A percentile compares a stretch with the other conserved stretches of the same genome.
These are phyloP conservation scores for Hypsibius dujardini DNA, from an alignment of 1,140 invertebrate genomes.

Conservation along the genomic window DNA sequence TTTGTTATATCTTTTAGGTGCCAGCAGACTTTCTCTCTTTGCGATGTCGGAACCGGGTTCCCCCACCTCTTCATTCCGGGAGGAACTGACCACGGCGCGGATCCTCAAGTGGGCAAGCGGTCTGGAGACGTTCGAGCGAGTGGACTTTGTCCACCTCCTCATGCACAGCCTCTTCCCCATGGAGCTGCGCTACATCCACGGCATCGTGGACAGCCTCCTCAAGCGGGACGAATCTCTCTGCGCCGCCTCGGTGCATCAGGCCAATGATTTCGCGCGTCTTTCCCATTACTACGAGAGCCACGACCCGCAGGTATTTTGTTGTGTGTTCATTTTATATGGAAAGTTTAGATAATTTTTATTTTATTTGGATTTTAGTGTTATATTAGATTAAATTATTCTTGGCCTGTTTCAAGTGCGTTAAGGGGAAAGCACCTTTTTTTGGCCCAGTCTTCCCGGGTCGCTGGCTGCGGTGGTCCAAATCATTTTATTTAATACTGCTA, in stretches of 20 bases:
- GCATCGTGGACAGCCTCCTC: not conserved
- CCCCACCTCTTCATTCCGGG: not conserved
- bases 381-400: no score
- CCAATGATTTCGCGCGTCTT: conserved; percentile 16
- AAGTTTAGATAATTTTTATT: no score
- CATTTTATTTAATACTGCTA: no score
- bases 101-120: not conserved
- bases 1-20: not conserved
- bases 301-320: no score
- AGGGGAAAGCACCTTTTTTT: no score
- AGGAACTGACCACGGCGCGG: not conserved
- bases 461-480: no score
- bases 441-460: no score
- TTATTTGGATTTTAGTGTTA: no score
- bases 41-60: not conserved
- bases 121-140: conserved; percentile 14
- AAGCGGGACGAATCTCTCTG: conserved; percentile 12
- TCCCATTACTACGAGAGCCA: conserved; percentile 3
- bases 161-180: conserved; percentile 1
- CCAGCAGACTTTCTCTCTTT: no score
- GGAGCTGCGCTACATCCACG: conserved; percentile 12
- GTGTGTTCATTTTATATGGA: no score
- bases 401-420: no score
- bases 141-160: conserved; percentile 11
- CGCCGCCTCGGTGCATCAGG: not conserved